A percentile compares a stretch with the other conserved stretches of the same genome.
Evolutionary conservation across 1,140 invertebrate genomes (phyloP).

Genomic region (Holotrichia oblita): DNA sequence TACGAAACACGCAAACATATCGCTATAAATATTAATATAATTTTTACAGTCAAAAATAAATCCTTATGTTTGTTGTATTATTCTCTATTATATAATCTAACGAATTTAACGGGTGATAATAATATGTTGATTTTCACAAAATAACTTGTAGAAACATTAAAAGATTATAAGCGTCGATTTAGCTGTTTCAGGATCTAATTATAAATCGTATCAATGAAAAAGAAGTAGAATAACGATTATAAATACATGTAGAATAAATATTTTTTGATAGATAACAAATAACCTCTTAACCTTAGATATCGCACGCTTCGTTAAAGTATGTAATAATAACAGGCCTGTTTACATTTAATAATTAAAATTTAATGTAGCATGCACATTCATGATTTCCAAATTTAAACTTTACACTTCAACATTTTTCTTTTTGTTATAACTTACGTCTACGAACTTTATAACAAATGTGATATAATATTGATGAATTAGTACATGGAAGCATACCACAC

Average conservation of each 20-base stretch:
- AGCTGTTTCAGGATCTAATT: not conserved
- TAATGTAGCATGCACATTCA: not conserved
- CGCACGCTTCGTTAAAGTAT: not conserved
- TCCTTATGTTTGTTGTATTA: no score
- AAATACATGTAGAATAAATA: not conserved
- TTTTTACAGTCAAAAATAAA: no score
- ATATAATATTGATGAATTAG: no score
- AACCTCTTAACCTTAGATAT: conserved; percentile 1
- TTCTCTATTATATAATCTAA: no score
- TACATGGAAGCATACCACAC: no score
- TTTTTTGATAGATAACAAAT: not conserved
- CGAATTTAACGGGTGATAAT: no score
- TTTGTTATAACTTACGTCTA: not conserved
- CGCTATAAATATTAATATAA: not conserved
- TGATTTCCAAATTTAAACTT: conserved; percentile 8
- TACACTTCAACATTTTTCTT: conserved; percentile 8
- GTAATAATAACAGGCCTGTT: conserved; percentile 8
- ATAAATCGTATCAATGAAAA: not conserved
- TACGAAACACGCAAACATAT: not conserved
- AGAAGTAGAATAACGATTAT: not conserved
- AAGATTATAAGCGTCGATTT: not conserved
- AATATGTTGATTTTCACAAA: no score
- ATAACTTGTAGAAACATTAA: not conserved
- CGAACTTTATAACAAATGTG: not conserved
- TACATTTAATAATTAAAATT: not conserved